Conservation (phyloP, 2,888 invertebrate genomes). For the Hermodice carunculata region DNA sequence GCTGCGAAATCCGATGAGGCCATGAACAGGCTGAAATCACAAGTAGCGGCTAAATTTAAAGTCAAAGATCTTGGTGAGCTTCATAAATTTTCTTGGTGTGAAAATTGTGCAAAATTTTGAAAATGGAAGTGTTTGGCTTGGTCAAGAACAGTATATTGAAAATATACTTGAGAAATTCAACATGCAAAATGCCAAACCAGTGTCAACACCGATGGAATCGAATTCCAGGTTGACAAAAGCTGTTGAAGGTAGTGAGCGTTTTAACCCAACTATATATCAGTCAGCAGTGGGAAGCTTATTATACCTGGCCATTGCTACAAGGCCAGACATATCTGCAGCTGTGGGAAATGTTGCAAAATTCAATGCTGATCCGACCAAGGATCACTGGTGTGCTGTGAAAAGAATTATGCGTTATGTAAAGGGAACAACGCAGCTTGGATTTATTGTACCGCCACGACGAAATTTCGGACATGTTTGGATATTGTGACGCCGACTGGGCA, state of each 20-base stretch:
- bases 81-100: not conserved
- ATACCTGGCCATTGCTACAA: not conserved
- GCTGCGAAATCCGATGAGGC: not conserved
- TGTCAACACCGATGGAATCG: not conserved
- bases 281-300: constrained; percentile 7
- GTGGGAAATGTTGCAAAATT: constrained; percentile 27
- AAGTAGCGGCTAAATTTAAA: not conserved
- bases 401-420: constrained; percentile 30
- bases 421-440: constrained; percentile 21
- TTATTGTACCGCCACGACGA: no score
- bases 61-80: constrained; percentile 3
- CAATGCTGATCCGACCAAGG: constrained; percentile 23
- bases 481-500: constrained; percentile 57
- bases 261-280: not conserved
- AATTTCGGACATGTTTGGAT: no score
- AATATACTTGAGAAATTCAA: not conserved
- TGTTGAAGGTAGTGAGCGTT: not conserved
- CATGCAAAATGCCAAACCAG: constrained; percentile 4
- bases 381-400: constrained; percentile 35
- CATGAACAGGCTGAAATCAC: not conserved
- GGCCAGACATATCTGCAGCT: not conserved
- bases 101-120: not conserved
- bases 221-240: not conserved
- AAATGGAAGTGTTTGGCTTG: not conserved
- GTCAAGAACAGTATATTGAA: not conserved